Evolutionary conservation across 2,113 vertebrate species (phyloP), one percentile per base, ranked within the genome.

Genomic region (Junco hyemalis): DNA sequence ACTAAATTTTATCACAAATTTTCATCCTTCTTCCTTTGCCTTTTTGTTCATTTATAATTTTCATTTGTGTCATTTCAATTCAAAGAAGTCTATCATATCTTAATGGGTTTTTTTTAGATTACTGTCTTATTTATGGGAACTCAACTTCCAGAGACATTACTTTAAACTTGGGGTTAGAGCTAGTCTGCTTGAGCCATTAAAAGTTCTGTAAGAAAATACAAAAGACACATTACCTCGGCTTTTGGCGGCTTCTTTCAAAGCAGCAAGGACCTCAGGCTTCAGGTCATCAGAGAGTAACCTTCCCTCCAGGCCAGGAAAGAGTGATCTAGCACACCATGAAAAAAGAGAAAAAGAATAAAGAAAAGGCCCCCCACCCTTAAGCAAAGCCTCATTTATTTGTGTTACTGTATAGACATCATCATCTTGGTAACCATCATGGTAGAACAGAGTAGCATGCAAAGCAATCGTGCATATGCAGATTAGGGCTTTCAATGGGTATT

Each of bases 291-390:
- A 97, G 81, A 99, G 86, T 91, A 99, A 98, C 88, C 98, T 98
- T 97, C 98, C 98, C 96, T 99, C 99, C 86, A 99, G 98, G 93
- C 99, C 99, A 93, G 99, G 99, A 96, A 99, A 99, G 78, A 99
- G 98, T 57, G 98, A 98, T 93, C 99, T 99, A 92, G 54, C 64
- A 95, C 12, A 96, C 79, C 87, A 98, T 98, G 48, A 35, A 83
- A 92, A 86, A 85, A 13, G 45, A 68, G 14, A 56, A 28, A 44
- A 14, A 23, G 1, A 12, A 19, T 33, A 8, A 71, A 24, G 76
- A 45, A 68, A 33, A 7, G 14, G 51, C 11, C 4, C 38, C 13
- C 13, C 6, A 31, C 53, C 35, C 8, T 81, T 88, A 11, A 92
- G 65, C 22, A 88, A 84, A 87, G 20, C 17, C 76, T 36, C 10